Conservation (phyloP, 2,113 vertebrate genomes). For the Onychostruthus taczanowskii region DNA sequence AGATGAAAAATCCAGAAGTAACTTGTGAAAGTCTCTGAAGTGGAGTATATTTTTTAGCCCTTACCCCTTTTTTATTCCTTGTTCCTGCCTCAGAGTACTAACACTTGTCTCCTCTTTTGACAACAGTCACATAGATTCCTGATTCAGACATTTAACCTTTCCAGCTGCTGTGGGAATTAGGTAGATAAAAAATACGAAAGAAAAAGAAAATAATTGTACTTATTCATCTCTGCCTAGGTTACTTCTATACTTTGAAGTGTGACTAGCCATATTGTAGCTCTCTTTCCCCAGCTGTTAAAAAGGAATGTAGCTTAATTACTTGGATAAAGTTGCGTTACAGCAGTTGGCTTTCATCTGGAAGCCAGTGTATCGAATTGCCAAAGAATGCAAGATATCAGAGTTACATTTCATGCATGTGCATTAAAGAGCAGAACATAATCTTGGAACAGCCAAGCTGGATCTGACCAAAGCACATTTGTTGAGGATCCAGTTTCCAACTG, state of each 20-base stretch:
- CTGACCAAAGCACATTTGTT: not conserved
- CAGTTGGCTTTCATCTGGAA: slow-evolving; percentile 21
- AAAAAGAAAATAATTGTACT: not conserved
- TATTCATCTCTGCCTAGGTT: not conserved
- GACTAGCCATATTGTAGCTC: not conserved
- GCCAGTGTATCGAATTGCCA: not conserved
- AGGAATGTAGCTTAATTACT: not conserved
- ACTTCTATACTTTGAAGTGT: not conserved
- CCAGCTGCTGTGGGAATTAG: not conserved
- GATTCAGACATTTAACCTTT: not conserved
- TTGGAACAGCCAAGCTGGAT: not conserved
- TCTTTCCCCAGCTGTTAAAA: slow-evolving; percentile 18
- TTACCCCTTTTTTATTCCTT: not conserved
- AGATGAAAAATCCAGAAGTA: not conserved
- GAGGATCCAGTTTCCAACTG: not conserved
- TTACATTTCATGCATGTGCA: not conserved
- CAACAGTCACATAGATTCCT: not conserved
- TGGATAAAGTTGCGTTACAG: not conserved
- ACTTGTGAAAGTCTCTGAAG: not conserved
- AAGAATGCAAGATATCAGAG: not conserved
- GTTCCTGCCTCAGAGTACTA: not conserved
- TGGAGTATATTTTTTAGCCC: not conserved
- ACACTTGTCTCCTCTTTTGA: not conserved
- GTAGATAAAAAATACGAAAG: not conserved
- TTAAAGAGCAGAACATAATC: not conserved